Percentiles rank a stretch among this genome's conserved stretches.
phyloP scores from a whole-genome alignment of 2,797 vertebrate species.

The Intellagama lesueurii region DNA sequence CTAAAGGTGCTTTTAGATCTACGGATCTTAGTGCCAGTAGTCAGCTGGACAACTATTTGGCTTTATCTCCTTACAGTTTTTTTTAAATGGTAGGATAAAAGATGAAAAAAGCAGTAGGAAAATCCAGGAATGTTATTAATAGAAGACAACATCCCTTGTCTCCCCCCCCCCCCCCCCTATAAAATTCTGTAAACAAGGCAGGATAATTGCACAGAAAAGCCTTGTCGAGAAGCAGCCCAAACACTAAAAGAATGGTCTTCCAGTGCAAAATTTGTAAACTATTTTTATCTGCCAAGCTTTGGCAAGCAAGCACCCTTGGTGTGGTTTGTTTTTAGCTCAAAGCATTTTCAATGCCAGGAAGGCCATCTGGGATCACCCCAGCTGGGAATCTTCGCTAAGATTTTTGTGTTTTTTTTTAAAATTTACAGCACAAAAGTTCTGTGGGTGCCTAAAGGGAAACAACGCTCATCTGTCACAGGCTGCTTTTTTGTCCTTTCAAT shows the following conservation, averaged over 20 bases:
- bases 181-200: neutral
- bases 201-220: neutral
- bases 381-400: slow-evolving; percentile 4
- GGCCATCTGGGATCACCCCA: slow-evolving; percentile 16
- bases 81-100: neutral
- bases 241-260: neutral
- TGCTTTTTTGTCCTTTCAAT: neutral
- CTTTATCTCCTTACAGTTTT: neutral
- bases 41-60: neutral
- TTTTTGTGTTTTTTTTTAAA: too few relatives aligned
- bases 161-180: too few relatives aligned
- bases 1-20: neutral
- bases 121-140: neutral
- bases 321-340: neutral
- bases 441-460: neutral
- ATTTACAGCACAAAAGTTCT: neutral
- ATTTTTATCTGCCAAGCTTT: neutral
- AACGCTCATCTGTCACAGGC: neutral
- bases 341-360: slow-evolving; percentile 16
- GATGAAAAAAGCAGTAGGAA: neutral
- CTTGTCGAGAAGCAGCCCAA: neutral
- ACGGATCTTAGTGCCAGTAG: too few relatives aligned
- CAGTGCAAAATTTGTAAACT: neutral
- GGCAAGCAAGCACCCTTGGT: neutral
- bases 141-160: neutral